Base-by-base conservation (phyloP, 2,113 vertebrate genomes). In the Pseudorhombus dupliciocellatus region DNA sequence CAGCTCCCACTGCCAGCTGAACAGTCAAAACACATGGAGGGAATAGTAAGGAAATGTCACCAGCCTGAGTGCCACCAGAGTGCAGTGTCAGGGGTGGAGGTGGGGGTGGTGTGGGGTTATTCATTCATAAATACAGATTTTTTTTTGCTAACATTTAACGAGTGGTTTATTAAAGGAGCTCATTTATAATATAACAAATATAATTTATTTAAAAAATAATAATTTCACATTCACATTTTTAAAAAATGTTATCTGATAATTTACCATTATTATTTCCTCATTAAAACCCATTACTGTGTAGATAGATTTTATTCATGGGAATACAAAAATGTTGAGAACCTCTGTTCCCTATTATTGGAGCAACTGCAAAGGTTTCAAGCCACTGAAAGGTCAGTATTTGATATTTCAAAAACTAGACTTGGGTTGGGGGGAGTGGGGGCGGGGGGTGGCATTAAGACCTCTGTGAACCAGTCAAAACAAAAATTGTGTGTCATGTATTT, bases 21-120 rank as follows among this genome's bases (percentile, higher is more conserved):
- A 86, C 80, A 81, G 83, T 85, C 84, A 86, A 88, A 89, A 86
- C 79, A 88, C 86, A 89, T 57, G 81, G 73, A 86, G 59, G 70
- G 79, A 73, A 80, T 64, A 76, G 85, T 83, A 81, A 70, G 68
- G 50, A 76, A 80, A 77, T 83, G 84, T 84, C 82, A 82, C 14
- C 31, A 74, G 75, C 75, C 69, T 85, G 74, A 80, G 66, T 77
- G 67, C 60, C n/a, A n/a, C n/a, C n/a, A n/a, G n/a, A n/a, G n/a
- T n/a, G 67, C 73, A 64, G 61, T 62, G 79, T 83, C 86, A 71
- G 57, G 20, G 69, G 64, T 73, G 30, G 63, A 18, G 69, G 64
- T 73, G 30, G 63, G 21, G 63, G 64, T 46, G 63, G 66, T 31
- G 64, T 30, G 56, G 69, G 55, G 59, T 81, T 79, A 81, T 59